These are phyloP conservation scores for Zenarchopterus dispar DNA, from an alignment of 2,797 vertebrate genomes.

Conservation along the genomic window DNA sequence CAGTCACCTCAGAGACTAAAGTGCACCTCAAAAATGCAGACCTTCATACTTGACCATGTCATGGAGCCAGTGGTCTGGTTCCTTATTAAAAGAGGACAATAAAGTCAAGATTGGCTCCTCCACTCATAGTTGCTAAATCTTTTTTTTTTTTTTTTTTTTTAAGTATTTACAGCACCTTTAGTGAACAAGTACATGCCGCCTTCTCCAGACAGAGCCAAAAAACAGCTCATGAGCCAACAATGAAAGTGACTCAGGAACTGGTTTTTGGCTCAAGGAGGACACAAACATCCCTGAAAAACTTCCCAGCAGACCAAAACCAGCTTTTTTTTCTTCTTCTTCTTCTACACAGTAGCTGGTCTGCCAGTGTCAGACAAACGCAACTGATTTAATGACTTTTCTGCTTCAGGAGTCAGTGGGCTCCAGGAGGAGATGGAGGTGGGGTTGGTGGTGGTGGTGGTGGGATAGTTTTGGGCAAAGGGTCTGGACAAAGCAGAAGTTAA, in stretches of 20 bases:
- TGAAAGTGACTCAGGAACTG: slow-evolving; percentile 6
- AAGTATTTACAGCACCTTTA: slow-evolving; percentile 8
- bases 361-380: slow-evolving; percentile 45
- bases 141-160: no score
- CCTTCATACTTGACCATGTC: not conserved
- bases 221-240: not conserved
- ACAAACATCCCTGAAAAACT: slow-evolving; percentile 12
- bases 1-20: not conserved
- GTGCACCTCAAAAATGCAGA: not conserved
- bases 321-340: slow-evolving; percentile 2
- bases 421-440: slow-evolving; percentile 28
- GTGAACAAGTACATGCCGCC: slow-evolving; percentile 12
- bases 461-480: slow-evolving; percentile 45
- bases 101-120: no score
- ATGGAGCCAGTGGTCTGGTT: no score
- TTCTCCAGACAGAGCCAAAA: slow-evolving; percentile 4
- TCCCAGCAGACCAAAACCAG: slow-evolving; percentile 34
- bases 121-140: no score
- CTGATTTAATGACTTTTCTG: slow-evolving; percentile 65
- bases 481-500: slow-evolving; percentile 67
- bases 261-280: not conserved
- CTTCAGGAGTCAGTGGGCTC: slow-evolving; percentile 55
- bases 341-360: slow-evolving; percentile 64
- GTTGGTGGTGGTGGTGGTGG: slow-evolving; percentile 21
- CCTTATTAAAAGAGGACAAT: no score